These are phyloP conservation scores for Agonopterix heracliana DNA, from an alignment of 2,888 invertebrate genomes.

Conservation along the genomic window DNA sequence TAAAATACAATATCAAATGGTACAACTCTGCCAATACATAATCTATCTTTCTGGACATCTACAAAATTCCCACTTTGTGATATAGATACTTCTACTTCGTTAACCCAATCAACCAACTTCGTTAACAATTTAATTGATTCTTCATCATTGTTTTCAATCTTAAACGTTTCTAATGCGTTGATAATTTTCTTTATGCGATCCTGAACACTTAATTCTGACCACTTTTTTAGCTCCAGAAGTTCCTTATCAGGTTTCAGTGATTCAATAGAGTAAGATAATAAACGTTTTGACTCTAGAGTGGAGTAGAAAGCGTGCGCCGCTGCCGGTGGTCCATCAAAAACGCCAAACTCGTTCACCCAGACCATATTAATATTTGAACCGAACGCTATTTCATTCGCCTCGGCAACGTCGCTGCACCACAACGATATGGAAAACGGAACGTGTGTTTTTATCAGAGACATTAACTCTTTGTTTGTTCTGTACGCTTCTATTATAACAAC, in stretches of 20 bases:
- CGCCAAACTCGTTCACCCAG: conserved; percentile 43
- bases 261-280: not conserved
- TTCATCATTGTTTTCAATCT: not conserved
- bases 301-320: conserved; percentile 10
- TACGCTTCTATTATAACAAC: conserved; percentile 34
- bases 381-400: conserved; percentile 40
- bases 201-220: not conserved
- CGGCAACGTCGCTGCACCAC: conserved; percentile 40
- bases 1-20: no score
- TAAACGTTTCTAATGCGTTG: not conserved
- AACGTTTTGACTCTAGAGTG: not conserved
- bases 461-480: conserved; percentile 44
- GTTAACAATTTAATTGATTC: not conserved
- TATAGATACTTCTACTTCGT: not conserved
- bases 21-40: no score
- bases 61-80: no score
- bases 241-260: not conserved
- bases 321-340: conserved; percentile 30
- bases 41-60: no score
- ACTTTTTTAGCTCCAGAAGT: not conserved
- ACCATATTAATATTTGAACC: conserved; percentile 18
- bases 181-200: not conserved
- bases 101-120: no score
- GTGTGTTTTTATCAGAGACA: conserved; percentile 25
- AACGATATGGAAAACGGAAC: conserved; percentile 31